A percentile compares a stretch with the other conserved stretches of the same genome.
phyloP scores from a whole-genome alignment of 2,888 invertebrate genomes.

The Dorcus hopei region DNA sequence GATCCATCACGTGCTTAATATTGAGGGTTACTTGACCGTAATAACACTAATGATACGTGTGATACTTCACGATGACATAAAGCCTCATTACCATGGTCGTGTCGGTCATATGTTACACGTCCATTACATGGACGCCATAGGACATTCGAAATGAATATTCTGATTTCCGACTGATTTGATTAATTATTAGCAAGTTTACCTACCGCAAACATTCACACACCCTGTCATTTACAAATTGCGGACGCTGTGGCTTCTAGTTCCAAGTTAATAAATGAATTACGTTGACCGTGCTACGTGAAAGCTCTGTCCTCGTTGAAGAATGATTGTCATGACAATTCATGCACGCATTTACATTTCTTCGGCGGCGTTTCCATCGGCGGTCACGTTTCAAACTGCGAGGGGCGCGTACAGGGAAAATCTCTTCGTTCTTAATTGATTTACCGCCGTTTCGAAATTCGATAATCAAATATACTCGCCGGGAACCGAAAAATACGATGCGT shows the following conservation, averaged over 20 bases:
- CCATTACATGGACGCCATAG: not conserved
- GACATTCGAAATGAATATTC: constrained; percentile 1
- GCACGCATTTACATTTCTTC: too few species aligned
- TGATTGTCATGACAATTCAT: too few species aligned
- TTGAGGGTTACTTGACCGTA: not conserved
- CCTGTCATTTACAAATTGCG: constrained; percentile 1
- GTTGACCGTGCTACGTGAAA: not conserved
- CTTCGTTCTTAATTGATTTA: too few species aligned
- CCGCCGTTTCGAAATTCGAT: too few species aligned
- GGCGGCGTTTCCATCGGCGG: too few species aligned
- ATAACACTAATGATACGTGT: not conserved
- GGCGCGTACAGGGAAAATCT: too few species aligned
- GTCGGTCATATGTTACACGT: constrained; percentile 1
- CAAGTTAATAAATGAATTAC: not conserved
- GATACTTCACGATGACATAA: constrained; percentile 1
- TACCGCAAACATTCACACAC: constrained; percentile 1
- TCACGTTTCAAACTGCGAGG: too few species aligned
- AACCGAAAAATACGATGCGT: too few species aligned
- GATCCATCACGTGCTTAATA: not conserved
- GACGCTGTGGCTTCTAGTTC: not conserved
- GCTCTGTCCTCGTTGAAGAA: too few species aligned
- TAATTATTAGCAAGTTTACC: constrained; percentile 3
- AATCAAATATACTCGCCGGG: too few species aligned
- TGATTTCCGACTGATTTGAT: constrained; percentile 1
- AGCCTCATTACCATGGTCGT: constrained; percentile 1